These are phyloP conservation scores for Fragum whitleyi DNA, from an alignment of 2,888 invertebrate species.

Conservation along the genomic window DNA sequence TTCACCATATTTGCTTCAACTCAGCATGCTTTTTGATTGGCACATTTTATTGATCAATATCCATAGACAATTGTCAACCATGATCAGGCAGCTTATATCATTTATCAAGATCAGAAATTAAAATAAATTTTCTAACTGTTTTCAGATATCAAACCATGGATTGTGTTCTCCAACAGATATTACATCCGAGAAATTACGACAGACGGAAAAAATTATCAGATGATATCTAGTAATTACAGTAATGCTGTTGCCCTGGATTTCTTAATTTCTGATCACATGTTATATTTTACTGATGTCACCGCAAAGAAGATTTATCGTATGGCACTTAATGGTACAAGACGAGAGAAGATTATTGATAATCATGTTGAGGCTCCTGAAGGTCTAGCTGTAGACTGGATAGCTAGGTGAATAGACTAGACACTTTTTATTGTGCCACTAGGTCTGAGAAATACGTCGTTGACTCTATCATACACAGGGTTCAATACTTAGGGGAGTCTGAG, in stretches of 20 bases:
- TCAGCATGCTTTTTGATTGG: too few relatives aligned
- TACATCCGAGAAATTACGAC: slow-evolving; percentile 98
- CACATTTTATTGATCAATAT: too few relatives aligned
- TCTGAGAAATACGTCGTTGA: too few relatives aligned
- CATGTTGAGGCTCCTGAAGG: slow-evolving; percentile 79
- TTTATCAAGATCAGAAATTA: too few relatives aligned
- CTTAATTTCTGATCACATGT: slow-evolving; percentile 74
- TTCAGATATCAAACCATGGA: slow-evolving; percentile 83
- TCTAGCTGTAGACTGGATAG: slow-evolving; percentile 89
- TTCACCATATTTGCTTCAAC: too few relatives aligned
- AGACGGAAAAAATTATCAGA: slow-evolving; percentile 93
- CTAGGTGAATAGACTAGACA: slow-evolving; percentile 71
- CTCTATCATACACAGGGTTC: too few relatives aligned
- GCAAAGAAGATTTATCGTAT: slow-evolving; percentile 79
- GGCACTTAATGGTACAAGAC: slow-evolving; percentile 83
- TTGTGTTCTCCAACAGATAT: slow-evolving; percentile 93
- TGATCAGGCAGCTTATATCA: too few relatives aligned
- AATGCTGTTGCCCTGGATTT: slow-evolving; percentile 91
- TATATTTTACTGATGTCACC: slow-evolving; percentile 81
- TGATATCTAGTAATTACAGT: slow-evolving; percentile 95
- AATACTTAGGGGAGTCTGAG: too few relatives aligned
- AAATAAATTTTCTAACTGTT: not conserved
- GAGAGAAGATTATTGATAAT: slow-evolving; percentile 78
- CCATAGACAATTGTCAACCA: too few relatives aligned
- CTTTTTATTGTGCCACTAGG: too few relatives aligned